Evolutionary conservation across 2,797 vertebrate genomes (phyloP), one percentile per base, ranked within the genome.

Genomic region (Acestrorhynchus altus): DNA sequence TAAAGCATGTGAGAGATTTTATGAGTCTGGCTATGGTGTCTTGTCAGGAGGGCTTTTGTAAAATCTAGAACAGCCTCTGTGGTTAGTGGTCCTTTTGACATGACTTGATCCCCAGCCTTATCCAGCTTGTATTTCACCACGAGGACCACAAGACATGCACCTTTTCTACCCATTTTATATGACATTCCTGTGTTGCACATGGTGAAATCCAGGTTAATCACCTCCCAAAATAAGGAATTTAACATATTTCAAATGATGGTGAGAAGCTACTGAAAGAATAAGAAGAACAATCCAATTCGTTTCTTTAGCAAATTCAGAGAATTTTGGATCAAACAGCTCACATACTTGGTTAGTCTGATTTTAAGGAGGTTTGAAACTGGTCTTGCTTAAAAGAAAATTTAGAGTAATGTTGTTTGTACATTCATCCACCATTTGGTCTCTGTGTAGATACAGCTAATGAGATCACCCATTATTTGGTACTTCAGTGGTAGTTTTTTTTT

Each of bases 101-200:
- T 49, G 52, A 57, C 51, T 22, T 77, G 65, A 83, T 83, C 78
- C 75, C 72, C 65, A 69, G 70, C 59, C 44, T 74, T 65, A 80
- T 83, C 78, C 74, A 57, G 42, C 78, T 70, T 83, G 78, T 80
- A 74, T 77, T 83, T 80, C 71, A 83, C 74, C 51, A 70, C 15
- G 20, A 80, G 72, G 76, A 82, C 76, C 78, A 81, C 68, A 40
- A 83, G 81, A 70, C 72, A 76, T 46, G 59, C 54, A 70, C 78
- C 72, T 80, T 80, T 76, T 35, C 60, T 74, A 61, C 8, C 31
- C 35, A 2, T 66, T 68, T 11, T 54, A 69, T 68, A 40, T 78
- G 76, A 49, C 74, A 71, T 77, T 80, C 66, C 74, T 70, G 35
- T 69, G 77, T 22, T 52, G 8, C 46, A 57, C 15, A 24, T 39